Base-by-base conservation (phyloP, 2,797 vertebrate genomes). In the Salarias fasciatus region DNA sequence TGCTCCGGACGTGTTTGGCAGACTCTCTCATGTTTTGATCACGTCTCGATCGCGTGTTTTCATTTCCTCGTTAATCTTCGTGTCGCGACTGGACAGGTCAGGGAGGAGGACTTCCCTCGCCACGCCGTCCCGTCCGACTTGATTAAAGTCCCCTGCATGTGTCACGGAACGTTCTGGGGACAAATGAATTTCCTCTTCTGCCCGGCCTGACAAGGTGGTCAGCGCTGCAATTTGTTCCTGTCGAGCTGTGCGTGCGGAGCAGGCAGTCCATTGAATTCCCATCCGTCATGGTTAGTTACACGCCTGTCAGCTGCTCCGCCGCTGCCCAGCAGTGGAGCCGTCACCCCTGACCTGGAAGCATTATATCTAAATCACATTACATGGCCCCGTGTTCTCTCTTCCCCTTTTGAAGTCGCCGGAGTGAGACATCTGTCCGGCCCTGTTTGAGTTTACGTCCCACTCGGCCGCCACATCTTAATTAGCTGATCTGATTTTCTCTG, bases 271-370 rank as follows among this genome's bases (percentile, higher is more conserved):
- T 92, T 92, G 88, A 91, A 92, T 91, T 87, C 80, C 80, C 90
- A 92, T 93, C 90, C 88, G 90, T 93, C 92, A 93, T 90, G 92
- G 88, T 93, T 93, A 91, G 91, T 92, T 93, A 92, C 89, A 89
- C 84, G 90, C 87, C 75, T 93, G 91, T 93, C 92, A 92, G 90
- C 89, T 90, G 89, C 84, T 92, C 88, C 88, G 75, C 82, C 82
- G 72, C 86, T 89, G 89, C 86, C 91, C 89, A 83, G 90, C 86
- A 24, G 88, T 87, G 75, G 75, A 83, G 83, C 79, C 72, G 75
- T 91, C 88, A 93, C 92, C 92, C 86, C 84, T 93, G 91, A 92
- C 92, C 91, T 91, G 88, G 83, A 92, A 86, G 89, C 88, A 91
- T 92, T 93, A 89, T 90, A 87, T 92, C 88, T 88, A 92, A 93